Evolutionary conservation across 2,113 vertebrate genomes (phyloP).

Genomic region (Sylvietta virens): DNA sequence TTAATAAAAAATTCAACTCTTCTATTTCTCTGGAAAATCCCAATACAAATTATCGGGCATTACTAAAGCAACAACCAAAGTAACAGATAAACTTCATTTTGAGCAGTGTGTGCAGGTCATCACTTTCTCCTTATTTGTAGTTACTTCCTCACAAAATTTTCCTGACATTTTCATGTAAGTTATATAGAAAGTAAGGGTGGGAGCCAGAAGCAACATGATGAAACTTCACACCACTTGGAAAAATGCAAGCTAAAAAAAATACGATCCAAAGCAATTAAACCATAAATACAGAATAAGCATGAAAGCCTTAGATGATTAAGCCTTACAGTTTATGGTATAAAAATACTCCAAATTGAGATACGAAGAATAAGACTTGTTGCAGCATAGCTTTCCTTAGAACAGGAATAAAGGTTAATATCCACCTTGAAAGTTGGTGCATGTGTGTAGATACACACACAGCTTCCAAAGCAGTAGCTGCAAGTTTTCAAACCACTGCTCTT

Average conservation of each 20-base stretch:
- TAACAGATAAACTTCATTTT: background rate
- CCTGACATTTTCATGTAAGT: background rate
- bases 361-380: background rate
- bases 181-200: background rate
- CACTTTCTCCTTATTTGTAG: background rate
- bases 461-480: background rate
- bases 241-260: background rate
- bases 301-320: background rate
- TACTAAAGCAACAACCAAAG: background rate
- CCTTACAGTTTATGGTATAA: background rate
- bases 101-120: background rate
- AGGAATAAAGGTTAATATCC: background rate
- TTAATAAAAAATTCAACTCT: background rate
- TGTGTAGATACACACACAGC: background rate
- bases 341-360: background rate
- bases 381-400: background rate
- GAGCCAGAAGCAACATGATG: background rate
- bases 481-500: background rate
- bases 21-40: background rate
- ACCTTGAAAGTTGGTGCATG: accelerated
- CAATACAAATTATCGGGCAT: background rate
- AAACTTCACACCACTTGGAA: background rate
- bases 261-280: background rate
- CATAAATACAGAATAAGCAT: background rate
- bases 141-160: background rate